A percentile compares a stretch with the other conserved stretches of the same genome.
phyloP scores from a whole-genome alignment of 2,113 vertebrate species.

The Mugil cephalus region DNA sequence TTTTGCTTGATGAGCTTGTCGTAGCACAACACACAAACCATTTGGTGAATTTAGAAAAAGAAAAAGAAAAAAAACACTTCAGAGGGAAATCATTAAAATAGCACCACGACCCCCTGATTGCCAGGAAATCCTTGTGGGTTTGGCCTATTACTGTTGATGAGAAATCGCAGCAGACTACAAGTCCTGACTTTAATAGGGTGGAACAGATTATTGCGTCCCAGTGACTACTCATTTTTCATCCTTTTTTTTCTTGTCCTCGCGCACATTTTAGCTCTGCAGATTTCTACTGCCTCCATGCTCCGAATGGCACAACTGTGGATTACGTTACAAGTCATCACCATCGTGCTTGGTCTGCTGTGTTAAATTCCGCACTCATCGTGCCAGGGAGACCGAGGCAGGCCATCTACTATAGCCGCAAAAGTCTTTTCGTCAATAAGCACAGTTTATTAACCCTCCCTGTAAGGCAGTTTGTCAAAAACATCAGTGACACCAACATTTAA shows the following conservation, averaged over 20 bases:
- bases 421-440: background rate
- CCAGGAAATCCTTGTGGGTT: conserved; percentile 61
- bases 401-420: background rate
- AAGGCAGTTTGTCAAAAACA: background rate
- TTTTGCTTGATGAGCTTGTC: conserved; percentile 4
- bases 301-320: conserved; percentile 25
- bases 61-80: conserved; percentile 44
- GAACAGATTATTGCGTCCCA: conserved; percentile 40
- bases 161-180: conserved; percentile 30
- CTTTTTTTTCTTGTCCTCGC: conserved; percentile 1
- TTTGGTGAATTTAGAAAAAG: conserved; percentile 5
- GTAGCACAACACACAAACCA: conserved; percentile 25
- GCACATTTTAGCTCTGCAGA: conserved; percentile 12
- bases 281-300: conserved; percentile 19
- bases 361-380: conserved; percentile 30
- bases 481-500: background rate
- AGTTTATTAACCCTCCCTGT: background rate
- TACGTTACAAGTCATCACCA: conserved; percentile 38
- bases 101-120: conserved; percentile 32
- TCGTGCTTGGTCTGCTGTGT: background rate
- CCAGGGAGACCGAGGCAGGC: background rate
- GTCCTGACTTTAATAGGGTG: conserved; percentile 31
- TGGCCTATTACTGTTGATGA: conserved; percentile 56
- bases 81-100: conserved; percentile 58
- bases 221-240: conserved; percentile 30